phyloP scores from a whole-genome alignment of 2,113 vertebrate genomes.

The Colossoma macropomum region DNA sequence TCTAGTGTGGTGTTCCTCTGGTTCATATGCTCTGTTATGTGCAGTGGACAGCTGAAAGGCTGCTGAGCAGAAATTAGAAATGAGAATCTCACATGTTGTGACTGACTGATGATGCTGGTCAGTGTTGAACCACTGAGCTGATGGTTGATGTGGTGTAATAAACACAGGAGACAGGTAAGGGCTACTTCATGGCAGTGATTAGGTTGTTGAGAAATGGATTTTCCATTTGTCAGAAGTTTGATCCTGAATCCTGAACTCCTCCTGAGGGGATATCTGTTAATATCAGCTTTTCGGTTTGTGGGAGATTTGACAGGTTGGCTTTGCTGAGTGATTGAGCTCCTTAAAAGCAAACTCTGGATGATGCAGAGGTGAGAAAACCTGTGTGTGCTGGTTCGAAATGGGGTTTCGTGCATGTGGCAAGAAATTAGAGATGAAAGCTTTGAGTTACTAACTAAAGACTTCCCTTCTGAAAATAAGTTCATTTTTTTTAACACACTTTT shows the following conservation, averaged over 20 bases:
- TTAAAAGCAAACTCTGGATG: not conserved
- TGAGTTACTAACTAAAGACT: slow-evolving; percentile 76
- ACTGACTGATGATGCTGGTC: not conserved
- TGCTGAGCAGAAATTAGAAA: not conserved
- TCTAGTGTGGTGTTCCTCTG: not conserved
- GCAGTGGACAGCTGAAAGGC: not conserved
- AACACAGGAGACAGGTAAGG: not conserved
- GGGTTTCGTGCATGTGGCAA: slow-evolving; percentile 75
- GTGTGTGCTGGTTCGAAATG: slow-evolving; percentile 55
- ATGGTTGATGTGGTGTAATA: not conserved
- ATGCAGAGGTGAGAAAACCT: slow-evolving; percentile 1
- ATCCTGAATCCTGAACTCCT: not conserved
- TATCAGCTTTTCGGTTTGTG: not conserved
- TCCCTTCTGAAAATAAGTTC: slow-evolving; percentile 67
- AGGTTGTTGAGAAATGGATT: not conserved
- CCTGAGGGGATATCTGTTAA: not conserved
- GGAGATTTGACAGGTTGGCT: not conserved
- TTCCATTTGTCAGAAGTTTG: not conserved
- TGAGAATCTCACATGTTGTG: not conserved
- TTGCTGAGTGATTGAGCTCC: not conserved
- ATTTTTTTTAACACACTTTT: slow-evolving; percentile 32
- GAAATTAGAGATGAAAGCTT: slow-evolving; percentile 50
- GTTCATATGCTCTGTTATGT: not conserved
- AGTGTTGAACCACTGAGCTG: not conserved
- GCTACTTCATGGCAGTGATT: not conserved